Conservation (phyloP, 2,113 vertebrate species). For the Cynopterus brachyotis region DNA sequence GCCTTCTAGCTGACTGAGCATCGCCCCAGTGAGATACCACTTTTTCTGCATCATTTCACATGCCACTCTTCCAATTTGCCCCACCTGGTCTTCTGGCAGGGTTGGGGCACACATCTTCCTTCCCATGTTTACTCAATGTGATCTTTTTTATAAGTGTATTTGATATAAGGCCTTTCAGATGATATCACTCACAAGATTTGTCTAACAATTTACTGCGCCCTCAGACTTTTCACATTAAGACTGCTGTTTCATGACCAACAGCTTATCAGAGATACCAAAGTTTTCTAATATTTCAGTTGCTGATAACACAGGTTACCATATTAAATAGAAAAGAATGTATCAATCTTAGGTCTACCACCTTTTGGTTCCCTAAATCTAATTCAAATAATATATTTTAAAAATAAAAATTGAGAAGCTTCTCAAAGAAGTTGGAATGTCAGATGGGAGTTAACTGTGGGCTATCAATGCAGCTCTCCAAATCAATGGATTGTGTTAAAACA, state of each 20-base stretch:
- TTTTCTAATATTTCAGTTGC: conserved; percentile 19
- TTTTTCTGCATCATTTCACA: background rate
- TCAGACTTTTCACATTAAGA: background rate
- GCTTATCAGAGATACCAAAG: background rate
- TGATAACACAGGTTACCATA: background rate
- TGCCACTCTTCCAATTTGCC: background rate
- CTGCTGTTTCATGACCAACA: background rate
- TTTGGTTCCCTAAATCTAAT: conserved; percentile 23
- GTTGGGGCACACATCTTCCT: background rate
- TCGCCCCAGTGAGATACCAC: background rate
- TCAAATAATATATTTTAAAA: conserved; percentile 28
- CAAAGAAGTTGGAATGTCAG: background rate
- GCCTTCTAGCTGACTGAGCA: background rate
- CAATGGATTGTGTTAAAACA: background rate
- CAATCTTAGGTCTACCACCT: conserved; percentile 2
- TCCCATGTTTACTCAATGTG: background rate
- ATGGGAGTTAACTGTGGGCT: background rate
- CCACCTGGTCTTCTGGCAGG: background rate
- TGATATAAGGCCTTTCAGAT: background rate
- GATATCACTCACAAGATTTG: background rate
- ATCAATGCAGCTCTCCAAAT: background rate
- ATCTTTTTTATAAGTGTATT: background rate
- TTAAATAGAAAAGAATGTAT: conserved; percentile 14
- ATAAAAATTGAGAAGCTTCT: conserved; percentile 30
- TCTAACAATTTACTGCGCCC: background rate